Evolutionary conservation across 2,888 invertebrate species (phyloP).

Genomic region (Amaurobius ferox): DNA sequence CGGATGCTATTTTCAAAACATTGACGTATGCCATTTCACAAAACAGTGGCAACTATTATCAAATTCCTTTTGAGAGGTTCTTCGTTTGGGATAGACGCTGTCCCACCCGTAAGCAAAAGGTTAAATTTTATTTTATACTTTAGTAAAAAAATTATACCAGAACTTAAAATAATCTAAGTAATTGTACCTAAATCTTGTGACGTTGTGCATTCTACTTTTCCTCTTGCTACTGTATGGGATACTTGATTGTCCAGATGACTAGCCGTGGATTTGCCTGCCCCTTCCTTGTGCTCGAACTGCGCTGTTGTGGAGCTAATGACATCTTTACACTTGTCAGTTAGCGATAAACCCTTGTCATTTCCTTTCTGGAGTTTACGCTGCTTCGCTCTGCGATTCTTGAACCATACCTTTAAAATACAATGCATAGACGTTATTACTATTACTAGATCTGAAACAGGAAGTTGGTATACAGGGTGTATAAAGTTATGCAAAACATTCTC

Average conservation of each 20-base stretch:
- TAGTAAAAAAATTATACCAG: no score
- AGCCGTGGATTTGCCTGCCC: neutral
- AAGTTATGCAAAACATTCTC: no score
- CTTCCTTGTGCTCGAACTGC: constrained; percentile 28
- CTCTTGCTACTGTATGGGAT: neutral
- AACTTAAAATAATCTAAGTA: neutral
- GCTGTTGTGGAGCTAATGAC: constrained; percentile 52
- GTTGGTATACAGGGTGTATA: no score
- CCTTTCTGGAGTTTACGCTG: constrained; percentile 78
- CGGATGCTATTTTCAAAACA: no score
- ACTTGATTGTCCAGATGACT: neutral
- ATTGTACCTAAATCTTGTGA: constrained; percentile 21
- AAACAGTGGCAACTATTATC: no score
- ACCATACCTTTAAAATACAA: constrained; percentile 79
- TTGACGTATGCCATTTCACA: no score
- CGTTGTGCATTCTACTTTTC: constrained; percentile 23
- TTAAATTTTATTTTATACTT: no score
- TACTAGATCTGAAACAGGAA: no score
- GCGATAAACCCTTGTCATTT: constrained; percentile 31
- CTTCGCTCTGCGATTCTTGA: constrained; percentile 79
- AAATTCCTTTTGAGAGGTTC: no score
- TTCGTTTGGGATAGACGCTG: no score
- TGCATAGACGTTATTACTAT: no score
- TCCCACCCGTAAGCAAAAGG: no score
- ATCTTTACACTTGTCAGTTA: constrained; percentile 47